Conservation (phyloP, 2,888 invertebrate species). For the Drosophila antonietae region DNA sequence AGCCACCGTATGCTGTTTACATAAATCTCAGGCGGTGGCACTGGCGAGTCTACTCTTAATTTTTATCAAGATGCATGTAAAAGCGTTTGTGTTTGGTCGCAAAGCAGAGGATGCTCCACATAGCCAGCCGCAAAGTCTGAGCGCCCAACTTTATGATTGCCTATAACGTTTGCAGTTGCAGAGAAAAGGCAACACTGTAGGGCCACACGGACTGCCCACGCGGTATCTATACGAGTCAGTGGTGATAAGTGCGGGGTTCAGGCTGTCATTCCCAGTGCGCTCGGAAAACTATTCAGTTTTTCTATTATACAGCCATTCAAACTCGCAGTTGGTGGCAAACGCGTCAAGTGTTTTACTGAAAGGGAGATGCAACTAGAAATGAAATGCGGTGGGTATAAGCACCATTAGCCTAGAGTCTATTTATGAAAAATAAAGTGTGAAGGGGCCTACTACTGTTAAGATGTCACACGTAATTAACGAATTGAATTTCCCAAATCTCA, state of each 20-base stretch:
- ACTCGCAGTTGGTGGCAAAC: slow-evolving; percentile 65
- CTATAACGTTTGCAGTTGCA: slow-evolving; percentile 31
- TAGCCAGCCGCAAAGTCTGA: slow-evolving; percentile 12
- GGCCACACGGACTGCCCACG: slow-evolving; percentile 59
- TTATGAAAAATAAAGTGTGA: not conserved
- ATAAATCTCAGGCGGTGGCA: slow-evolving; percentile 55
- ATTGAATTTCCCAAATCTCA: not conserved
- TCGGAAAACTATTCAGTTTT: slow-evolving; percentile 39
- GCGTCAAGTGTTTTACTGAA: slow-evolving; percentile 48
- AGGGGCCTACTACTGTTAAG: not conserved
- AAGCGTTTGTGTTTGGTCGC: slow-evolving; percentile 32
- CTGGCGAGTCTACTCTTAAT: slow-evolving; percentile 38
- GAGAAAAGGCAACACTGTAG: slow-evolving; percentile 16
- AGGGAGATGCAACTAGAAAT: slow-evolving; percentile 9
- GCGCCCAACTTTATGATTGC: slow-evolving; percentile 22
- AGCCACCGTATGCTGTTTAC: slow-evolving; percentile 43
- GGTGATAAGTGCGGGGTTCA: slow-evolving; percentile 27
- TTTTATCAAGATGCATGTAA: slow-evolving; percentile 56
- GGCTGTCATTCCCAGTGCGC: slow-evolving; percentile 35
- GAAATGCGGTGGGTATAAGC: slow-evolving; percentile 37
- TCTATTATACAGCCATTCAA: slow-evolving; percentile 20
- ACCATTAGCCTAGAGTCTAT: slow-evolving; percentile 24
- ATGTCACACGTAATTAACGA: not conserved
- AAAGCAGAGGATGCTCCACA: slow-evolving; percentile 27
- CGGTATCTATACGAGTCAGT: slow-evolving; percentile 21